These are phyloP conservation scores for Glossophaga mutica DNA, from an alignment of 2,797 vertebrate genomes.

Conservation along the genomic window DNA sequence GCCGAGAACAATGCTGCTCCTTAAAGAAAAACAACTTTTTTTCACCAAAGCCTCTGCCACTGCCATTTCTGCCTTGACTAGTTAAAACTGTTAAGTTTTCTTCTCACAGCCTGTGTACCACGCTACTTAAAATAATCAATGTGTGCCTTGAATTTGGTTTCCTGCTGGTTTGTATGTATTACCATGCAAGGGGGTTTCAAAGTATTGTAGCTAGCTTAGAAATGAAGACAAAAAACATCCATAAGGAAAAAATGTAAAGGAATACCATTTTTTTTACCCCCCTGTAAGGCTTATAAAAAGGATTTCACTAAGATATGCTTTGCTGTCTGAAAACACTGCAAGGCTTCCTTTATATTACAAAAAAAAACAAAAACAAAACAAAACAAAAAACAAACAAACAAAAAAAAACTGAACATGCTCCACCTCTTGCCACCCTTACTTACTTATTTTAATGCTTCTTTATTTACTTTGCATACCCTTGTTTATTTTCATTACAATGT, in stretches of 20 bases:
- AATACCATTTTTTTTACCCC: neutral
- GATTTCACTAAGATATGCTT: neutral
- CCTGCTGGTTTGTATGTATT: neutral
- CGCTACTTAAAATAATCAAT: conserved; percentile 2
- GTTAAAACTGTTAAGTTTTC: neutral
- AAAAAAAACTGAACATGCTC: neutral
- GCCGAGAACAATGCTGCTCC: neutral
- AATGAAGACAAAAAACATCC: conserved; percentile 24
- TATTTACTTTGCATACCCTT: conserved; percentile 39
- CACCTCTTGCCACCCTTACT: neutral
- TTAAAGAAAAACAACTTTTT: neutral
- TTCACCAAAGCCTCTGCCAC: neutral
- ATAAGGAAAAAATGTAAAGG: neutral
- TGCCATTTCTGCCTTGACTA: neutral
- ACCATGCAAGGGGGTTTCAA: neutral
- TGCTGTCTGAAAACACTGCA: neutral
- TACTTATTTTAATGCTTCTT: conserved; percentile 42
- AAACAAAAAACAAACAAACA: too few species aligned
- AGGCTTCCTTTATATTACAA: neutral
- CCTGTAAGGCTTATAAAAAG: neutral
- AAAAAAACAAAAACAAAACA: too few species aligned
- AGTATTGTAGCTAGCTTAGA: neutral
- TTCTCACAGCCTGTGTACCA: neutral
- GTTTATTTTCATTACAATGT: conserved; percentile 45
- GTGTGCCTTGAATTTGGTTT: neutral